Evolutionary conservation across 2,797 vertebrate genomes (phyloP), one percentile per base, ranked within the genome.

Genomic region (Vespertilio murinus): DNA sequence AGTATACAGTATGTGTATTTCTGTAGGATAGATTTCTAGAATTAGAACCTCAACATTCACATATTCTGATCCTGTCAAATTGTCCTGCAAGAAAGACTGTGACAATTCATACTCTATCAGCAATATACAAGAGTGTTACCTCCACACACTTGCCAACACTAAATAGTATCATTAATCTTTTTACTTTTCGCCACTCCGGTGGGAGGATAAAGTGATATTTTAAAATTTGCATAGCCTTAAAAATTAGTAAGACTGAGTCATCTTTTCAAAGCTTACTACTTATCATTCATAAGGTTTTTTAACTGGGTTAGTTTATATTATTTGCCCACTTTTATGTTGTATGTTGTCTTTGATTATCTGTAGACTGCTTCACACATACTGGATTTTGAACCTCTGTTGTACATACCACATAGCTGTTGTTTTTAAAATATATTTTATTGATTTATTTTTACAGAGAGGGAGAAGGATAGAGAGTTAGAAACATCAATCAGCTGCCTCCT

Each of bases 231-330:
- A 78, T 38, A 33, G 42, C 33, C 30, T 59, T 47, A 77, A 78
- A 38, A 54, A 54, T 80, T 6, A 59, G 64, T 33, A 71, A 49
- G 13, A 10, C 42, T 85, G 42, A 85, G 80, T 38, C n/a, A 16
- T 42, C 38, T 65, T 74, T 86, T 88, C 40, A 73, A 65, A 79
- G 56, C 28, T 73, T 45, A 18, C 47, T 80, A 6, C 38, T 40
- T 40, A 64, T 82, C n/a, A 80, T 94, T 92, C 59, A 5, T 61
- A 56, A 94, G 89, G 12, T 56, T 65, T 61, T 30, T 67, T n/a
- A n/a, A 0, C 16, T 38, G 40, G 52, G n/a, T 38, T 74, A 20
- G 30, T 9, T 61, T 23, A n/a, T 12, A 3, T 45, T 45, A 20
- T 94, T 90, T 79, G 23, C 65, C 35, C 40, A 23, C 45, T 69